Base-by-base conservation (phyloP, 2,113 vertebrate genomes). In the Mastomys coucha region DNA sequence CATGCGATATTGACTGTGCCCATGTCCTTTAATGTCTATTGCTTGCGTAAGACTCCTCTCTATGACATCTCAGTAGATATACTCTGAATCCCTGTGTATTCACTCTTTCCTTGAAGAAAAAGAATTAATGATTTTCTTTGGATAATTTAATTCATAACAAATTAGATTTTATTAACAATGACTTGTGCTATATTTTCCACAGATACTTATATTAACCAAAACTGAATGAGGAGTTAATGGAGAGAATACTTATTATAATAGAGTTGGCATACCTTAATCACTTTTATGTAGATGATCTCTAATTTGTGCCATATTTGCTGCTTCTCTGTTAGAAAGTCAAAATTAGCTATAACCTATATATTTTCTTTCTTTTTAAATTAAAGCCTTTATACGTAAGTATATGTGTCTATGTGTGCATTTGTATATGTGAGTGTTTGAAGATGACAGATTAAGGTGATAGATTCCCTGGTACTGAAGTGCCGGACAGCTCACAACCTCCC, bases 141-240 rank as follows among this genome's bases (percentile, higher is more conserved):
- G 36, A 63, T 94, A n/a, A 69, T 75, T 77, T 85, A 81, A 85
- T 92, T 89, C 11, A 88, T 8, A 82, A 10, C 33, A 70, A 53
- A 82, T n/a, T 80, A 31, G 81, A 58, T 92, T 20, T 60, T 53
- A 73, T 1, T 22, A 63, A 42, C 19, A 36, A 67, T 91, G 60
- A 88, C 36, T 90, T 65, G 6, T 67, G 51, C 76, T 81, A 28
- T 2, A 11, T 13, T 11, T 73, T 24, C 10, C 19, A 45, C 70
- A 49, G 9, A 87, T 81, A 45, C 82, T 96, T 10, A 2, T 84
- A 28, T 89, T 89, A 67, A 60, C 0, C 75, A 24, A 65, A 91
- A 84, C 73, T 33, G 75, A 17, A 88, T 78, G 58, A 65, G 42
- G 22, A 49, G 26, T 73, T 91, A 5, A 49, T 36, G 60, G 53